phyloP scores from a whole-genome alignment of 2,113 vertebrate species.

The Hippocampus barbouri region DNA sequence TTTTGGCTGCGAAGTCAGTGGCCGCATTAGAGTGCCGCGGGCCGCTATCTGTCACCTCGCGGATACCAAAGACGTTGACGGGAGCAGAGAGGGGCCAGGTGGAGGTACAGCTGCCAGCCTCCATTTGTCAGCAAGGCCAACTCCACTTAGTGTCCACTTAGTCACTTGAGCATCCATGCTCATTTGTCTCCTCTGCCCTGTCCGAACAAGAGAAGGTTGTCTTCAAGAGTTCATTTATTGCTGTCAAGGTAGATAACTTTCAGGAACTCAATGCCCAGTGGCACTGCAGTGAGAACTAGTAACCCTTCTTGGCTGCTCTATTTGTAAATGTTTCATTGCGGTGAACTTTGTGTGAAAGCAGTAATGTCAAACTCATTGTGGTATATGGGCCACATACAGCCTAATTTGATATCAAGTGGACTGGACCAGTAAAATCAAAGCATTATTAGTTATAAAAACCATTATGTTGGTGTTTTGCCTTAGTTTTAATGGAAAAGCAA shows the following conservation, averaged over 20 bases:
- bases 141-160: slow-evolving; percentile 40
- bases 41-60: slow-evolving; percentile 50
- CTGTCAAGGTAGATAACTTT: slow-evolving; percentile 46
- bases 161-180: slow-evolving; percentile 33
- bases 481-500: background rate
- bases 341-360: background rate
- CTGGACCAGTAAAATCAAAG: background rate
- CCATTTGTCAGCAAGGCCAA: slow-evolving; percentile 50
- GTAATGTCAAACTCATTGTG: background rate
- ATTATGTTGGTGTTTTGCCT: background rate
- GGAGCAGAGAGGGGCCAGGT: slow-evolving; percentile 66
- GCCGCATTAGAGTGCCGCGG: slow-evolving; percentile 32
- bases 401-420: background rate
- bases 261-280: background rate
- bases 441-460: background rate
- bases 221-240: slow-evolving; percentile 46
- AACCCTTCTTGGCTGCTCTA: background rate
- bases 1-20: slow-evolving; percentile 35
- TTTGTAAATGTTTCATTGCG: background rate
- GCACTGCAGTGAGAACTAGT: background rate
- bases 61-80: slow-evolving; percentile 42
- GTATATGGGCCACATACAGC: background rate
- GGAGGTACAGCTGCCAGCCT: slow-evolving; percentile 61
- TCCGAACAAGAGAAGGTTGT: slow-evolving; percentile 47
- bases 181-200: slow-evolving; percentile 37